phyloP scores from a whole-genome alignment of 2,888 invertebrate genomes.

The Tetragonisca angustula region DNA sequence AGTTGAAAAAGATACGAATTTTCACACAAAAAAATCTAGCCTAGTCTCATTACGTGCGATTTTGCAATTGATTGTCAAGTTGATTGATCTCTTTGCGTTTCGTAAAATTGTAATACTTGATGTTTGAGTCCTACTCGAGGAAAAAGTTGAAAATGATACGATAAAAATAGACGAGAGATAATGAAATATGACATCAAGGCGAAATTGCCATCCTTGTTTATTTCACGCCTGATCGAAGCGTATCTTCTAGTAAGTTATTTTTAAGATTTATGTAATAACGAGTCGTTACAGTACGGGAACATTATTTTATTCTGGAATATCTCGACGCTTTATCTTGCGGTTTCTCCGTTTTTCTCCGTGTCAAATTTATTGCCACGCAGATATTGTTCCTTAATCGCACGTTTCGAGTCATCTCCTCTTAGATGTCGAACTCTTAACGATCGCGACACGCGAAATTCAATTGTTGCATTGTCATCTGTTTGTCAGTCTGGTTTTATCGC shows the following conservation, averaged over 20 bases:
- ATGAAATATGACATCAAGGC: not conserved
- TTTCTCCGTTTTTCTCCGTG: conserved; percentile 46
- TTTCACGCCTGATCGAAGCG: not conserved
- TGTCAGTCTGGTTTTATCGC: too few species aligned
- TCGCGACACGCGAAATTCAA: conserved; percentile 21
- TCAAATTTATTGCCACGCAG: conserved; percentile 53
- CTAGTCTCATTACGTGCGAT: too few species aligned
- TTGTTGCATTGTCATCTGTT: not conserved
- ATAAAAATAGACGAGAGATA: not conserved
- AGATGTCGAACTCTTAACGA: conserved; percentile 24
- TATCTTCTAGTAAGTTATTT: conserved; percentile 21
- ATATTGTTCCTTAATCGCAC: conserved; percentile 70
- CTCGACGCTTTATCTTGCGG: conserved; percentile 54
- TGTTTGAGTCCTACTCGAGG: not conserved
- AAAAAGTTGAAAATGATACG: not conserved
- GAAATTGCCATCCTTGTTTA: not conserved
- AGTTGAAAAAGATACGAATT: not conserved
- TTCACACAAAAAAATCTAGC: too few species aligned
- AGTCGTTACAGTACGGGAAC: conserved; percentile 16
- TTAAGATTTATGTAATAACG: conserved; percentile 37
- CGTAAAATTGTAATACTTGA: not conserved
- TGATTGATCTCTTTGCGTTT: not conserved
- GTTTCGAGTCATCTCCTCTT: conserved; percentile 62
- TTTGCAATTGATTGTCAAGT: not conserved
- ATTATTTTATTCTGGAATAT: conserved; percentile 52